A percentile compares a stretch with the other conserved stretches of the same genome.
Evolutionary conservation across 2,888 invertebrate genomes (phyloP).

Genomic region (Microdon myrmicae): DNA sequence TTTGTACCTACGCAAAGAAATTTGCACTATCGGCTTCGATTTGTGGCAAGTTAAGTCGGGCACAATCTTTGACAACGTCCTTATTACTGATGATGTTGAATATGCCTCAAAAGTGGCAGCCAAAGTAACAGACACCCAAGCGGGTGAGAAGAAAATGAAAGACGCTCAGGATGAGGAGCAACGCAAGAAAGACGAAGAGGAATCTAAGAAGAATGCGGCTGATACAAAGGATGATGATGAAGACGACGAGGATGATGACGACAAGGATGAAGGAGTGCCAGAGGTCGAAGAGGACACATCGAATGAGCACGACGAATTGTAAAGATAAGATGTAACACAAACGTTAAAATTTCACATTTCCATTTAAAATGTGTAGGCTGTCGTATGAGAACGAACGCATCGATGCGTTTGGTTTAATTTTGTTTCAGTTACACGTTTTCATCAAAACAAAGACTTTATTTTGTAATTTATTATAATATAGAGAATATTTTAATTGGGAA

Average conservation of each 20-base stretch:
- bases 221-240: constrained; percentile 73
- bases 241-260: constrained; percentile 76
- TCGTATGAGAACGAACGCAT: constrained; percentile 33
- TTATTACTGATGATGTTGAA: constrained; percentile 89
- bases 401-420: constrained; percentile 44
- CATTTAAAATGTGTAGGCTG: constrained; percentile 36
- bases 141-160: constrained; percentile 96
- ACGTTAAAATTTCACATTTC: constrained; percentile 27
- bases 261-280: constrained; percentile 65
- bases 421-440: constrained; percentile 41
- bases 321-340: constrained; percentile 40
- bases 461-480: constrained; percentile 44
- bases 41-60: constrained; percentile 99
- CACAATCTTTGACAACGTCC: constrained; percentile 97
- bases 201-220: constrained; percentile 72
- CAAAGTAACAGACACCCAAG: constrained; percentile 76
- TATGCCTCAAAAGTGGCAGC: constrained; percentile 74
- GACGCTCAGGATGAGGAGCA: constrained; percentile 85
- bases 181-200: constrained; percentile 72
- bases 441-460: constrained; percentile 45
- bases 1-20: constrained; percentile 87
- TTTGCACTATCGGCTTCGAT: constrained; percentile 93
- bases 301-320: constrained; percentile 66
- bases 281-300: constrained; percentile 60
- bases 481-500: constrained; percentile 17